Evolutionary conservation across 35 echinoderm and acorn worm species (phyloP).

Genomic region (Apostichopus parvimensis): DNA sequence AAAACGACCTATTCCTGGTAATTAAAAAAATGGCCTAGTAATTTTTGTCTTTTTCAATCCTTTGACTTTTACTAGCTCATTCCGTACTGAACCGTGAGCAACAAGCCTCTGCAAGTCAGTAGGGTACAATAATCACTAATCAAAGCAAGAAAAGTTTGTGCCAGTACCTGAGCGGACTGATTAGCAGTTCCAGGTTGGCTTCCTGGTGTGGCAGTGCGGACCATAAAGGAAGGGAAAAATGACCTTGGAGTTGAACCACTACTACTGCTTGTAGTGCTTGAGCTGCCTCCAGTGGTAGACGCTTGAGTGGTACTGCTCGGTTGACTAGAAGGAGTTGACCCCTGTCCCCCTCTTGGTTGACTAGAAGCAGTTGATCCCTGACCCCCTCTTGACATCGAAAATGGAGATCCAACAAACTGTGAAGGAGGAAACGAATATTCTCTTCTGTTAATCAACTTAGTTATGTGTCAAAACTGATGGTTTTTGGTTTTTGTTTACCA

Average conservation of each 20-base stretch:
- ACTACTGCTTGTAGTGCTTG: conserved; percentile 21
- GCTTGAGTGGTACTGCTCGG: conserved; percentile 3
- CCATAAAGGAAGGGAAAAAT: not conserved
- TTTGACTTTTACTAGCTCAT: too few species aligned
- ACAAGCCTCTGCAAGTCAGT: too few species aligned
- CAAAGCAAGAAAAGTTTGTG: too few species aligned
- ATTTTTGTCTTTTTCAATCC: too few species aligned
- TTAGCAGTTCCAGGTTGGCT: not conserved
- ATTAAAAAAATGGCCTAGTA: too few species aligned
- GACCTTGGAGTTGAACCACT: conserved; percentile 18
- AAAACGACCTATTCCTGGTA: too few species aligned
- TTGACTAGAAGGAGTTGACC: not conserved
- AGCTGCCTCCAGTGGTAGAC: not conserved
- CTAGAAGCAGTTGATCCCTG: not conserved
- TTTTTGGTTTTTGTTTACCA: too few species aligned
- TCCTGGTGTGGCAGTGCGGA: not conserved
- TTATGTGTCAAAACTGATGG: too few species aligned
- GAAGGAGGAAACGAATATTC: not conserved
- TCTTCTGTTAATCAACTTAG: not conserved
- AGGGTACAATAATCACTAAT: too few species aligned
- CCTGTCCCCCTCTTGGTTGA: not conserved
- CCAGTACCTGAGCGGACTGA: not conserved
- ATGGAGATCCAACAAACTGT: conserved; percentile 27
- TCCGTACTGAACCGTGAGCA: too few species aligned
- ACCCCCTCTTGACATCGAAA: conserved; percentile 1